These are phyloP conservation scores for Grallaria varia DNA, from an alignment of 2,113 vertebrate genomes.

Conservation along the genomic window DNA sequence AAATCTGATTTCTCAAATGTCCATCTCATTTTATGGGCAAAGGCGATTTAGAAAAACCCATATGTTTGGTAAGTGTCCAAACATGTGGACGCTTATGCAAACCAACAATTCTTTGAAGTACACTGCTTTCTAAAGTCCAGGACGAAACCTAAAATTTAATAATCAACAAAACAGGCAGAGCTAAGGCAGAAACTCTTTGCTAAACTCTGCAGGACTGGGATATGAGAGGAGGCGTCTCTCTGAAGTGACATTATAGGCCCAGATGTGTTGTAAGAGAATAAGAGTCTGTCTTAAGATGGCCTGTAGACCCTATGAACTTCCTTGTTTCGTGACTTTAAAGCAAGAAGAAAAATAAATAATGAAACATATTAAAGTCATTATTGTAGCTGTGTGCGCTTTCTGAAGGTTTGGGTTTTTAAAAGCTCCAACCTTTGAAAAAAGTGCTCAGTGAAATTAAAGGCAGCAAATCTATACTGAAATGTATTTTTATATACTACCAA, in stretches of 20 bases:
- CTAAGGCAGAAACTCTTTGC: conserved; percentile 25
- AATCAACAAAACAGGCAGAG: conserved; percentile 49
- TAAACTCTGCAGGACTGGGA: conserved; percentile 9
- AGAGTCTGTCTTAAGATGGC: conserved; percentile 37
- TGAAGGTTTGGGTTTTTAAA: neutral
- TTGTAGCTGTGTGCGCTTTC: neutral
- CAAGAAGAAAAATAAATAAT: conserved; percentile 55
- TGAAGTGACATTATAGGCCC: conserved; percentile 56
- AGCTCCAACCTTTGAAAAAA: conserved; percentile 18
- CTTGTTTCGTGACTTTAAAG: conserved; percentile 49
- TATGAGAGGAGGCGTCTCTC: conserved; percentile 49
- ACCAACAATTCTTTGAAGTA: conserved; percentile 60
- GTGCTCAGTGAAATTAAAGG: conserved; percentile 17
- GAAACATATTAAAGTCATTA: conserved; percentile 59
- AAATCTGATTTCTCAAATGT: conserved; percentile 39
- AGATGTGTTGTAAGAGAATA: conserved; percentile 53
- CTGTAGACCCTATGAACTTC: conserved; percentile 46
- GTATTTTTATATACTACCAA: conserved; percentile 35
- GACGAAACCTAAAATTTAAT: conserved; percentile 56
- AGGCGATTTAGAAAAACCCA: conserved; percentile 36
- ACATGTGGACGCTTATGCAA: conserved; percentile 54
- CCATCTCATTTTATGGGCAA: conserved; percentile 31
- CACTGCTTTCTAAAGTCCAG: conserved; percentile 18
- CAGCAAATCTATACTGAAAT: conserved; percentile 31
- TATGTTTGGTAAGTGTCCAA: conserved; percentile 58